Evolutionary conservation across 2,797 vertebrate species (phyloP).

Genomic region (Rhabdomys pumilio): DNA sequence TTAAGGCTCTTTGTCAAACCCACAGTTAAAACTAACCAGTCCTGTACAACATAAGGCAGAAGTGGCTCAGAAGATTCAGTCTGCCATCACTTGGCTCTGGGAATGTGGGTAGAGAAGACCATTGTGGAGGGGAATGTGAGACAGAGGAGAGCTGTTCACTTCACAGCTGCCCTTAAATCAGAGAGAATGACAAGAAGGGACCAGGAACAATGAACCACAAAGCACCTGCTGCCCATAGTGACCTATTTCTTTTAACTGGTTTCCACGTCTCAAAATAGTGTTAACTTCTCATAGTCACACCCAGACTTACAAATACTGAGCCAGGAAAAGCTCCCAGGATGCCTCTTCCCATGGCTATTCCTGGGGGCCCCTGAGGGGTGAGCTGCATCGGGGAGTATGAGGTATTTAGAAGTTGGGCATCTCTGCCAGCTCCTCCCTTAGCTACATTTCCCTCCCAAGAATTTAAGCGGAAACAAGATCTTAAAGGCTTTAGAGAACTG

Average conservation of each 20-base stretch:
- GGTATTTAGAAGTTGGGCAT: neutral
- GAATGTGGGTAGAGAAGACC: neutral
- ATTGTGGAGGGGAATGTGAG: neutral
- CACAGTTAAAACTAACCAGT: neutral
- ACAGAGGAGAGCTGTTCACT: neutral
- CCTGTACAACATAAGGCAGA: neutral
- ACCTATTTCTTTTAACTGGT: neutral
- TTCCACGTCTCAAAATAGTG: neutral
- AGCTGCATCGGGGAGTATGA: neutral
- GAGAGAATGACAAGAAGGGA: neutral
- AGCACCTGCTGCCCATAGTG: neutral
- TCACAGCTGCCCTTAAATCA: neutral
- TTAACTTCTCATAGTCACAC: neutral
- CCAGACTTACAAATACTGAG: neutral
- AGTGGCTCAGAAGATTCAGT: neutral
- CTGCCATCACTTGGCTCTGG: neutral
- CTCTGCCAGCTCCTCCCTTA: neutral
- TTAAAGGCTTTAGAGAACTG: neutral
- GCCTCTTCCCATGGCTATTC: neutral
- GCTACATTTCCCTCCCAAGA: neutral
- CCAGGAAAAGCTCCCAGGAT: neutral
- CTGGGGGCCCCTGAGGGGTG: neutral
- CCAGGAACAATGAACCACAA: neutral
- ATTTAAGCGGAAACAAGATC: neutral
- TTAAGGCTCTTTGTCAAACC: neutral